Percentiles rank a stretch among this genome's conserved stretches.
Evolutionary conservation across 2,888 invertebrate species (phyloP).

Genomic region (Heliconius charithonia): DNA sequence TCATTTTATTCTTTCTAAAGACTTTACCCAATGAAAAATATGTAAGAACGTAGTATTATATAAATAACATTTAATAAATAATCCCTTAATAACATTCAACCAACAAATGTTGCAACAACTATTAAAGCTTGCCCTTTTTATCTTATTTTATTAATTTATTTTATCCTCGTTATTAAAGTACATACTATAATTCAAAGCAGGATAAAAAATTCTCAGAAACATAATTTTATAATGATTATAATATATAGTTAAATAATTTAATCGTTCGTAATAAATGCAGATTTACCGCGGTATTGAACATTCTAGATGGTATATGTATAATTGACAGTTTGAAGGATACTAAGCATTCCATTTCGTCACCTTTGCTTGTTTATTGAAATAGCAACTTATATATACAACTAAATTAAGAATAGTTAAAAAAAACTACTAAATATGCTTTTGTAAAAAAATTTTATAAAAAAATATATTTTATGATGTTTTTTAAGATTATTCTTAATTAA

Average conservation of each 20-base stretch:
- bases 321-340: slow-evolving; percentile 5
- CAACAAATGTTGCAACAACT: neutral
- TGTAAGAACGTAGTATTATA: too few relatives aligned
- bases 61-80: neutral
- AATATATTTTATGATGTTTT: too few relatives aligned
- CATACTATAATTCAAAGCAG: neutral
- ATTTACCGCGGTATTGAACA: neutral
- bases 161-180: neutral
- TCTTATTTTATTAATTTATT: neutral
- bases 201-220: neutral
- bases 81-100: neutral
- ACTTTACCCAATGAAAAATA: too few relatives aligned
- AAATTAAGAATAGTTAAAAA: too few relatives aligned
- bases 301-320: neutral
- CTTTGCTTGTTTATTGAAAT: too few relatives aligned
- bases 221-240: neutral
- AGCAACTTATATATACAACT: too few relatives aligned
- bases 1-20: too few relatives aligned
- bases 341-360: neutral
- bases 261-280: neutral
- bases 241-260: neutral
- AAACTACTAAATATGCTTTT: too few relatives aligned
- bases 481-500: too few relatives aligned
- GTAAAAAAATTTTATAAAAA: too few relatives aligned
- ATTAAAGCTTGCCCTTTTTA: neutral